A percentile compares a stretch with the other conserved stretches of the same genome.
These are phyloP conservation scores for Philopotamus ludificatus DNA, from an alignment of 1,140 invertebrate genomes.

Conservation along the genomic window DNA sequence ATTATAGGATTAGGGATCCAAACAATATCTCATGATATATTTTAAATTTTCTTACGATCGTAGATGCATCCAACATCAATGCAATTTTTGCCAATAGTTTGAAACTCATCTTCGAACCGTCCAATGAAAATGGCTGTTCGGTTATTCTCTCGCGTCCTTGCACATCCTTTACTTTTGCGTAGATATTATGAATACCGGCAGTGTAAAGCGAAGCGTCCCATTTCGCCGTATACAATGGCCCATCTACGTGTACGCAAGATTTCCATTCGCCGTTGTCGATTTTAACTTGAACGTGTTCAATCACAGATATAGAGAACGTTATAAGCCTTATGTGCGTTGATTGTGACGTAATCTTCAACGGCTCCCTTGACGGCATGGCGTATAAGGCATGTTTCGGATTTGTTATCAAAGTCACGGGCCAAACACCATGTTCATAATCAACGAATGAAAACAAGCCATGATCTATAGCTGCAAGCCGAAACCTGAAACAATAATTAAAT, in stretches of 20 bases:
- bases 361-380: conserved; percentile 71
- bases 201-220: conserved; percentile 71
- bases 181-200: conserved; percentile 69
- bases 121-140: conserved; percentile 75
- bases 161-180: conserved; percentile 64
- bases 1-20: neutral
- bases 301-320: conserved; percentile 68
- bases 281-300: conserved; percentile 64
- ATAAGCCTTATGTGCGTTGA: conserved; percentile 82
- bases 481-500: conserved; percentile 56
- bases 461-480: conserved; percentile 80
- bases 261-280: conserved; percentile 67
- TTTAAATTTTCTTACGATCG: conserved; percentile 65
- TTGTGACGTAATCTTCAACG: conserved; percentile 62
- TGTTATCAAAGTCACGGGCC: conserved; percentile 82
- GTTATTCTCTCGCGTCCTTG: conserved; percentile 59
- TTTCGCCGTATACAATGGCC: conserved; percentile 68
- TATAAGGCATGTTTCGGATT: conserved; percentile 86
- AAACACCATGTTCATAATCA: conserved; percentile 73
- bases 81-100: conserved; percentile 65
- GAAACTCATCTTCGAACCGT: conserved; percentile 68
- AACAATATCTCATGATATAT: neutral
- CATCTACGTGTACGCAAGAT: conserved; percentile 59
- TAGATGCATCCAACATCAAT: conserved; percentile 72
- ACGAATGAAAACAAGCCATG: conserved; percentile 88